These are phyloP conservation scores for Upupa epops DNA, from an alignment of 2,113 vertebrate species.

Conservation along the genomic window DNA sequence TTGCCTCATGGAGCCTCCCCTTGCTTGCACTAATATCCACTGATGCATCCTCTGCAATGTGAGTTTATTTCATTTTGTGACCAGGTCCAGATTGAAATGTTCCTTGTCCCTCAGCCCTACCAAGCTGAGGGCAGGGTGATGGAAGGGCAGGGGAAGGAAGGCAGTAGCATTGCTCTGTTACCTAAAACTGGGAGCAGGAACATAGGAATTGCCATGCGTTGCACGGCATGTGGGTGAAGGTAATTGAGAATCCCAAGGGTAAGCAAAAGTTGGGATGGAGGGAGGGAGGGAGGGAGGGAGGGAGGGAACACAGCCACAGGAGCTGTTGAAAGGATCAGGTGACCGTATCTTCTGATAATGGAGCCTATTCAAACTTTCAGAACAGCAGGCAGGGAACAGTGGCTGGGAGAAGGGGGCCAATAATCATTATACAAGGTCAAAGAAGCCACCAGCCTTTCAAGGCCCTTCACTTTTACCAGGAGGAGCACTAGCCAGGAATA, in stretches of 20 bases:
- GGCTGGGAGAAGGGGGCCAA: neutral
- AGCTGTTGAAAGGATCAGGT: neutral
- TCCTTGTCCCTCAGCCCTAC: neutral
- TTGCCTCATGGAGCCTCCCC: neutral
- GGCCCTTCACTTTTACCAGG: neutral
- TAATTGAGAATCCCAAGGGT: neutral
- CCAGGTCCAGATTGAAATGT: neutral
- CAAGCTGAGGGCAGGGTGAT: neutral
- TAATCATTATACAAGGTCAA: fast-evolving
- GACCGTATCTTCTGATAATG: neutral
- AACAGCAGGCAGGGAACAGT: neutral
- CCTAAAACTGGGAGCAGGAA: neutral
- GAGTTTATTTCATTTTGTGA: neutral
- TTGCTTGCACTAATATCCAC: neutral
- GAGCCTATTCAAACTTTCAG: neutral
- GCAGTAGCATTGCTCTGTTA: fast-evolving
- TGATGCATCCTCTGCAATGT: neutral
- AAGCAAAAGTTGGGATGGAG: neutral
- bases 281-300: neutral
- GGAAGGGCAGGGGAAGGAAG: neutral
- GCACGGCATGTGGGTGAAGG: neutral
- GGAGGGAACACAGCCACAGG: neutral
- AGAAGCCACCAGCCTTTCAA: neutral
- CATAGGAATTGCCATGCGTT: neutral
- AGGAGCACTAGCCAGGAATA: neutral